Evolutionary conservation across 1,140 invertebrate species (phyloP), one percentile per base, ranked within the genome.

Genomic region (Drosophila pseudoananassae): DNA sequence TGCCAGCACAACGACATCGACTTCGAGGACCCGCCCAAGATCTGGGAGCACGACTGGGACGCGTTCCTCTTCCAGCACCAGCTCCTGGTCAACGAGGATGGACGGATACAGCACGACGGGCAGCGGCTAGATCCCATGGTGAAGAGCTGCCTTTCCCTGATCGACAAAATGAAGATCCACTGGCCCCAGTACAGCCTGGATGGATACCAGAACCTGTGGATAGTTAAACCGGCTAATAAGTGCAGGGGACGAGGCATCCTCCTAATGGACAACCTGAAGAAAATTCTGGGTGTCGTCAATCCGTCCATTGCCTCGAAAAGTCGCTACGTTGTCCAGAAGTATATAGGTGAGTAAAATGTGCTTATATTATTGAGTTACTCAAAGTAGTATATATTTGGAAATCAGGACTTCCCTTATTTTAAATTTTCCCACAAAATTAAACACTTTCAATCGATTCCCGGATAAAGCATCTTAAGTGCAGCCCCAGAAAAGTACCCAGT

Each of bases 241-340:
- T 98, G 97, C 69, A 94, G 98, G 3, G 98, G 98, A 0, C 93
- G 97, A 78, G 98, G 98, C 45, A 98, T 99, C 60, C 94, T 96
- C 14, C 93, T 98, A 23, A 95, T 97, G 93, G 96, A 98, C 90
- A 95, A 95, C 85, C 93, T 98, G 9, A 96, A 97, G 69, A 96
- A 97, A 78, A 98, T 99, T 38, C 92, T 97, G 69, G 95, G 95
- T 46, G 95, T 94, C 65, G 93, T 96, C 29, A 95, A 94, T 90
- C 92, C 93, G 6, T 92, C 92, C 7, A 83, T 92, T 58, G 93
- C 93, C 15, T 93, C 93, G 53, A 96, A 97, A 90, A 94, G 94
- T 64, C 95, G 96, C 93, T 98, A 96, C 91, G 97, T 99, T 36
- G 96, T 98, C 17, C 98, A 98, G 92, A 99, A 99, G 92, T 98